These are phyloP conservation scores for Chelon labrosus DNA, from an alignment of 2,797 vertebrate species.

Conservation along the genomic window DNA sequence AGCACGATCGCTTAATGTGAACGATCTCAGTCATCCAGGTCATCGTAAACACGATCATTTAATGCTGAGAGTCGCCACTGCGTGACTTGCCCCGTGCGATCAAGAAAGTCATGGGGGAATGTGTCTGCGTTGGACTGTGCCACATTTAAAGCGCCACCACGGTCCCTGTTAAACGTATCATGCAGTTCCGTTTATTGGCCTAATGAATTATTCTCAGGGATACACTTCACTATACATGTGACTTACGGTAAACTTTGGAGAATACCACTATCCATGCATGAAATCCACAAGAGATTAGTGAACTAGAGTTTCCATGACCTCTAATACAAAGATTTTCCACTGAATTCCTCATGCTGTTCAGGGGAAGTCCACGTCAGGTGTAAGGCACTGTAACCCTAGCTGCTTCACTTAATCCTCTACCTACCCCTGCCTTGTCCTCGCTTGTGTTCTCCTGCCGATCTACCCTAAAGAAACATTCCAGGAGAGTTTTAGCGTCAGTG, in stretches of 20 bases:
- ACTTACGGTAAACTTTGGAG: conserved; percentile 20
- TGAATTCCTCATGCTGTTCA: conserved; percentile 39
- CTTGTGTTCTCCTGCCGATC: conserved; percentile 62
- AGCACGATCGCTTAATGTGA: too few species aligned
- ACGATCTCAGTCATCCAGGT: too few species aligned
- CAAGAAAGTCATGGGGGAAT: neutral
- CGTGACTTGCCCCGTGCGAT: conserved; percentile 10
- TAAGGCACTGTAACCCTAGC: conserved; percentile 56
- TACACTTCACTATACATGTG: neutral
- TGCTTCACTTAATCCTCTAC: conserved; percentile 59
- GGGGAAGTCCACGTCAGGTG: conserved; percentile 58
- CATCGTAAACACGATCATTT: conserved; percentile 1
- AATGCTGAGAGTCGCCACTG: conserved; percentile 19
- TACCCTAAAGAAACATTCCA: conserved; percentile 81
- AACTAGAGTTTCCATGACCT: conserved; percentile 27
- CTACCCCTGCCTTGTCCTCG: conserved; percentile 69
- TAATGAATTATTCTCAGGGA: neutral
- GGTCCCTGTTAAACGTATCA: neutral
- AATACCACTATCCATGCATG: conserved; percentile 15
- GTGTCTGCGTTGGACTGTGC: neutral
- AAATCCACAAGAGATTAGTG: conserved; percentile 12
- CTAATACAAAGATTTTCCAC: conserved; percentile 37
- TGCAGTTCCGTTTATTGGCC: neutral
- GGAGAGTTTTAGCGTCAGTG: conserved; percentile 60
- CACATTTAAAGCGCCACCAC: neutral